Evolutionary conservation across 2,888 invertebrate genomes (phyloP), one percentile per base, ranked within the genome.

Genomic region (Melanargia galathea): DNA sequence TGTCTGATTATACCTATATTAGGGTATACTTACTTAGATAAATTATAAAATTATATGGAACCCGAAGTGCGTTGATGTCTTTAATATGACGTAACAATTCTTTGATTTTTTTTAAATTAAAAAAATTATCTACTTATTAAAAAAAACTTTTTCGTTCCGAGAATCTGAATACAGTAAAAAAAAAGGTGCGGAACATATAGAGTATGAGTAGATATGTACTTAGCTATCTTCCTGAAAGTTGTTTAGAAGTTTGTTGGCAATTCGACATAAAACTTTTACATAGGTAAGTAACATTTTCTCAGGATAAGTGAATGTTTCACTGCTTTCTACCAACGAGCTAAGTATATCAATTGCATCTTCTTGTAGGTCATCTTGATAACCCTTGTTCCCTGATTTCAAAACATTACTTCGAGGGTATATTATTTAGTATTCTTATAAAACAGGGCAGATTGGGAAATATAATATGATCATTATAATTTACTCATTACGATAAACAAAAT

Each of bases 61-160:
- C 18, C 18, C 18, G 16, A 6, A 30, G 26, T 30, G 51, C 51
- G 52, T 52, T 52, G 52, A 52, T 35, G 52, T 52, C 52, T 52
- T 52, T 52, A 13, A 2, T 35, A 52, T 35, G 52, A 33, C 20
- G 13, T 11, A 30, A 26, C 18, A 49, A 13, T 48, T 22, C 20
- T 48, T 13, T 7, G 13, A 48, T 46, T n/a, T 13, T 8, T 45
- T 13, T 48, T 1, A 24, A 13, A 13, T 30, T 16, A 49, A 18
- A 10, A 18, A 22, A 46, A 22, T 8, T 30, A 1, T 8, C 18
- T 30, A 51, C 33, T 18, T 33, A 18, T 30, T 4, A 16, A 30
- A 13, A 46, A 24, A 46, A 11, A 11, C 1, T 33, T 48, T 46
- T 16, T 16, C 10, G 7, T 6, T 24, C n/a, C 5, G 24, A 6